Evolutionary conservation across 92 coral and sea anemone genomes (phyloP).

Genomic region (Paragorgia papillata): DNA sequence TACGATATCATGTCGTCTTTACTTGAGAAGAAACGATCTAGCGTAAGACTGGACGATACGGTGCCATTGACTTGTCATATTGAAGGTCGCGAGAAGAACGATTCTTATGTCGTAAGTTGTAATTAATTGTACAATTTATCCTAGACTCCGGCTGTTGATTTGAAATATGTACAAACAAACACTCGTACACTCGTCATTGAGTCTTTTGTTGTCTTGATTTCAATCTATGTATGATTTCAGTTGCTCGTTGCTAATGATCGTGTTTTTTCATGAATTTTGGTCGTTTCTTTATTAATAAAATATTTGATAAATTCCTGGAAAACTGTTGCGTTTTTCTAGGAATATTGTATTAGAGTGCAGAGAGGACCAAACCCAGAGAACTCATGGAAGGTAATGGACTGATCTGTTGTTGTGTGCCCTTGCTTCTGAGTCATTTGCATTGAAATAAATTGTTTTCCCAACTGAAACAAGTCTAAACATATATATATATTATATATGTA

Average conservation of each 20-base stretch:
- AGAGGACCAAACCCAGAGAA: slow-evolving; percentile 91
- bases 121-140: too few species aligned
- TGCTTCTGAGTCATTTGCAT: too few species aligned
- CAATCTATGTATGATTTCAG: too few species aligned
- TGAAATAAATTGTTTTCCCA: background rate
- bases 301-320: too few species aligned
- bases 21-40: slow-evolving; percentile 54
- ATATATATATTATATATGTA: too few species aligned
- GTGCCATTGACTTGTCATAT: slow-evolving; percentile 79
- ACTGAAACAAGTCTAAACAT: too few species aligned
- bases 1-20: slow-evolving; percentile 60
- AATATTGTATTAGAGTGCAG: slow-evolving; percentile 89
- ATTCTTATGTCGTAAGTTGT: slow-evolving; percentile 76
- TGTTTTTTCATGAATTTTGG: background rate
- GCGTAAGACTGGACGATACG: slow-evolving; percentile 72
- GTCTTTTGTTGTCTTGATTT: too few species aligned
- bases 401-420: background rate
- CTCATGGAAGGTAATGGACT: slow-evolving; percentile 80
- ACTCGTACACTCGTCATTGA: too few species aligned
- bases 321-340: slow-evolving; percentile 55
- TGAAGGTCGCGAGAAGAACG: slow-evolving; percentile 88
- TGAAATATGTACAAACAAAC: too few species aligned
- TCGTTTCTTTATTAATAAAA: background rate
- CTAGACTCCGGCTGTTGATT: too few species aligned
- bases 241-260: too few species aligned